Percentiles rank a stretch among this genome's conserved stretches.
Evolutionary conservation across 1,140 invertebrate species (phyloP).

Genomic region (Onthophagus taurus): DNA sequence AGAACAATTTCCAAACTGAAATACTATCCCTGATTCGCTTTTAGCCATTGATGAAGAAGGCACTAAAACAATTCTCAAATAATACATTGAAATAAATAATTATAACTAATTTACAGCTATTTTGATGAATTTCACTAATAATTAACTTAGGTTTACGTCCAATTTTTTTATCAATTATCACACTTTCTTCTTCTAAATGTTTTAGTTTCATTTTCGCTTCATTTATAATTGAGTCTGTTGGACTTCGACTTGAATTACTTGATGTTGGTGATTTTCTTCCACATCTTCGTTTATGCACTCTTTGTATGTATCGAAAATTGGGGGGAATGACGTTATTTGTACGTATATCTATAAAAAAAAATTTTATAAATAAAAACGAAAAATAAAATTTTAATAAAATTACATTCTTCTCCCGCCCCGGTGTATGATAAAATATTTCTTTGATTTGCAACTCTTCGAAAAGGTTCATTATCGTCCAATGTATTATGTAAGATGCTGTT

Average conservation of each 20-base stretch:
- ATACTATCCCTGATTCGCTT: too few species aligned
- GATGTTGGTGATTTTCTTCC: conserved; percentile 2
- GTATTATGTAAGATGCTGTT: conserved; percentile 1
- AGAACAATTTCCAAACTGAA: too few species aligned
- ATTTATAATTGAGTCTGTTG: conserved; percentile 24
- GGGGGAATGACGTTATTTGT: neutral
- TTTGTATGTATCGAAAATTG: neutral
- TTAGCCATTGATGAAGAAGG: too few species aligned
- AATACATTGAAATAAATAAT: too few species aligned
- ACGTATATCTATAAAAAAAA: neutral
- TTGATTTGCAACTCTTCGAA: too few species aligned
- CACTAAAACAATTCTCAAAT: too few species aligned
- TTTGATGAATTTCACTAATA: too few species aligned
- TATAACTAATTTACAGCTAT: too few species aligned
- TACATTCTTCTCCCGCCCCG: conserved; percentile 18
- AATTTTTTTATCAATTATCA: conserved; percentile 27
- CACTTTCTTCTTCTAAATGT: conserved; percentile 34
- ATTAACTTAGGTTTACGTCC: too few species aligned
- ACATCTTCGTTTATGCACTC: neutral
- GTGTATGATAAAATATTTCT: neutral
- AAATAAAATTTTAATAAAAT: conserved; percentile 7
- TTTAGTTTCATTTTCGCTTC: conserved; percentile 31
- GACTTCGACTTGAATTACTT: conserved; percentile 7
- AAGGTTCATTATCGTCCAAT: neutral
- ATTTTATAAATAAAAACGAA: neutral